These are phyloP conservation scores for Podarcis raffonei DNA, from an alignment of 2,113 vertebrate species.

Conservation along the genomic window DNA sequence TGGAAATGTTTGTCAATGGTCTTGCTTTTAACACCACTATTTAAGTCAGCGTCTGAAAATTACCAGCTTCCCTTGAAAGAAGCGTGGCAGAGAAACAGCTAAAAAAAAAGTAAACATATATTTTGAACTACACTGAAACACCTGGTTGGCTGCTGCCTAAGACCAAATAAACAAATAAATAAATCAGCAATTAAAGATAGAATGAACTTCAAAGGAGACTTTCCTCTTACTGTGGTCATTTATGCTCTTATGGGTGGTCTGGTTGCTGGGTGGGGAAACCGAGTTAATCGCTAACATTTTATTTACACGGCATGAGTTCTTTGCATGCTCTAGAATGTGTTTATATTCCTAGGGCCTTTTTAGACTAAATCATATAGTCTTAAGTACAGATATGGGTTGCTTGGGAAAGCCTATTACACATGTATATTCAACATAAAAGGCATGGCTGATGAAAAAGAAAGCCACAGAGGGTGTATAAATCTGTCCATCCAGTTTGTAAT, in stretches of 20 bases:
- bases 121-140: constrained; percentile 32
- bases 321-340: not conserved
- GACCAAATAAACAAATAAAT: not conserved
- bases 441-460: constrained; percentile 30
- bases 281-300: constrained; percentile 22
- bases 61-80: constrained; percentile 39
- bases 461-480: constrained; percentile 21
- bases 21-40: constrained; percentile 25
- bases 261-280: constrained; percentile 2
- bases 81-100: constrained; percentile 23
- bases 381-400: constrained; percentile 26
- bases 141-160: not conserved
- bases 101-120: constrained; percentile 37
- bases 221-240: constrained; percentile 27
- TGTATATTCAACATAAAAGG: constrained; percentile 19
- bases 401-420: constrained; percentile 4
- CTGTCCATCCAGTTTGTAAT: not conserved
- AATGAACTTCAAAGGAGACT: not conserved
- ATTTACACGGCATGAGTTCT: constrained; percentile 33
- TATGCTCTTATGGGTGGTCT: constrained; percentile 28
- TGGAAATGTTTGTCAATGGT: constrained; percentile 56
- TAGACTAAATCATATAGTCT: constrained; percentile 26
- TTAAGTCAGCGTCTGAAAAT: constrained; percentile 52
- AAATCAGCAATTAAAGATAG: not conserved
- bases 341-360: constrained; percentile 36